Conservation (phyloP, 2,888 invertebrate genomes). For the Entomobrya proxima region DNA sequence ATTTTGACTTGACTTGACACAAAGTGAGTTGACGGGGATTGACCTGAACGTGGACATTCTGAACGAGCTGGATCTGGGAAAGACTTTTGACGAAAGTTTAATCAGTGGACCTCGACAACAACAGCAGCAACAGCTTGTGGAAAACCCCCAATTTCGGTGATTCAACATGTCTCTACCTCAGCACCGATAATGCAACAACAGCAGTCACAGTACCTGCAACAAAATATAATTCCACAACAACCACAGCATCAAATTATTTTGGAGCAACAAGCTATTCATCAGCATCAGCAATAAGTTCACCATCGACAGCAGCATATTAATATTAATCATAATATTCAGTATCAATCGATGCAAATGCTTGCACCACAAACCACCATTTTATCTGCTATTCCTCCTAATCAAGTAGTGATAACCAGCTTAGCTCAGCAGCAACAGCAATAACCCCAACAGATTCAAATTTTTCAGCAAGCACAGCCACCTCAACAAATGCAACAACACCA, state of each 20-base stretch:
- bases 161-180: neutral
- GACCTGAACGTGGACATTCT: conserved; percentile 74
- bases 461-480: neutral
- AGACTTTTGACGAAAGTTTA: neutral
- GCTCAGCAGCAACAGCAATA: neutral
- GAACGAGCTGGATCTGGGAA: conserved; percentile 62
- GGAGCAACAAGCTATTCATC: neutral
- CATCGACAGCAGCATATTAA: too few species aligned
- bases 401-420: neutral
- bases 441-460: neutral
- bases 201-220: neutral
- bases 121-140: neutral
- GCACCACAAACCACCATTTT: neutral
- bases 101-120: neutral
- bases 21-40: conserved; percentile 65
- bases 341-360: neutral
- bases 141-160: neutral
- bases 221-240: neutral
- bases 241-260: neutral
- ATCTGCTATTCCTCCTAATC: neutral
- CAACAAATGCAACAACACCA: neutral
- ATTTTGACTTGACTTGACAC: conserved; percentile 57
- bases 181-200: neutral
- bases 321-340: neutral
- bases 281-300: neutral